A percentile compares a stretch with the other conserved stretches of the same genome.
These are phyloP conservation scores for Noctuana brunneofusca DNA, from an alignment of 2,888 invertebrate species.

Conservation along the genomic window DNA sequence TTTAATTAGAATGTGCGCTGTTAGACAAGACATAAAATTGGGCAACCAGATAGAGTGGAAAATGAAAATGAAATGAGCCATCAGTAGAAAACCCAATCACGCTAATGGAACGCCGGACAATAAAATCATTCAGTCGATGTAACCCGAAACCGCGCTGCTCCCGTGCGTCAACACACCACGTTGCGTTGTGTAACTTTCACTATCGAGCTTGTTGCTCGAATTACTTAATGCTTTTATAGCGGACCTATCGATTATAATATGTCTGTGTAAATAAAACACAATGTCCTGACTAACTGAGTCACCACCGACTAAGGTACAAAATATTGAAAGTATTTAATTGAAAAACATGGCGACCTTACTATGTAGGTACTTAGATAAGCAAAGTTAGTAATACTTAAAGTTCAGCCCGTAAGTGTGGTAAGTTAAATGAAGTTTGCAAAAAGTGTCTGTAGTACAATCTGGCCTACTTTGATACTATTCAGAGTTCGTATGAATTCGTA, in stretches of 20 bases:
- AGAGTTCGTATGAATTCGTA: too few relatives aligned
- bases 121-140: conserved; percentile 43
- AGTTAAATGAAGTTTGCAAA: too few relatives aligned
- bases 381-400: too few relatives aligned
- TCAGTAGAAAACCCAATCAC: conserved; percentile 40
- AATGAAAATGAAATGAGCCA: conserved; percentile 45
- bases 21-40: conserved; percentile 31
- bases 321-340: too few relatives aligned
- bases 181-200: conserved; percentile 24
- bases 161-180: conserved; percentile 27
- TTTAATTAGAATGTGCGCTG: conserved; percentile 14
- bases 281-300: too few relatives aligned
- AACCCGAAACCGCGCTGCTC: conserved; percentile 37
- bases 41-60: conserved; percentile 36
- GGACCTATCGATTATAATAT: not conserved
- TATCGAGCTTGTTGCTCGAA: conserved; percentile 10
- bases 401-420: too few relatives aligned
- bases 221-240: conserved; percentile 11
- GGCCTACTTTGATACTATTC: too few relatives aligned
- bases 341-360: too few relatives aligned
- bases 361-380: too few relatives aligned
- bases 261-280: too few relatives aligned
- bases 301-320: too few relatives aligned
- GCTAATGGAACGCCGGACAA: conserved; percentile 45
- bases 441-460: too few relatives aligned